These are phyloP conservation scores for Dorcus parallelipipedus DNA, from an alignment of 2,888 invertebrate species.

Conservation along the genomic window DNA sequence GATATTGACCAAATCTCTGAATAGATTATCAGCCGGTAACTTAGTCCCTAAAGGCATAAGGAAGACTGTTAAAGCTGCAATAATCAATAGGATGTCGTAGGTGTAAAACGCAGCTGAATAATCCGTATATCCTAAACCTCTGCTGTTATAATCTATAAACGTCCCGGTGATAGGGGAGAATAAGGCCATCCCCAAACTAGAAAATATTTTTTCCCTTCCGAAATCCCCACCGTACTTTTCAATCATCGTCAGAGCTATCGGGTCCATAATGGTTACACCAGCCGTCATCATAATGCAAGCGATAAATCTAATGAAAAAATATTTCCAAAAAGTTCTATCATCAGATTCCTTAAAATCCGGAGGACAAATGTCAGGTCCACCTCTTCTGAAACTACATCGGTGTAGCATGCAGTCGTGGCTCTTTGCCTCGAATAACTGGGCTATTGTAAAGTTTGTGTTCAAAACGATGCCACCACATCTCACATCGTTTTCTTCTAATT, in stretches of 20 bases:
- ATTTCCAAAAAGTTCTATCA: conserved; percentile 77
- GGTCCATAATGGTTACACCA: conserved; percentile 86
- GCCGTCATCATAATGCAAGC: conserved; percentile 80
- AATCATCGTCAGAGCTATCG: conserved; percentile 81
- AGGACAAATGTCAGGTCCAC: conserved; percentile 75
- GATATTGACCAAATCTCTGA: conserved; percentile 70
- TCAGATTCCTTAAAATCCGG: conserved; percentile 77
- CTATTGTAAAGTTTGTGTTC: conserved; percentile 63
- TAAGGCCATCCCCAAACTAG: conserved; percentile 78
- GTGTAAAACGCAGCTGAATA: conserved; percentile 87
- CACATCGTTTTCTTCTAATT: conserved; percentile 69
- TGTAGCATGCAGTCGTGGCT: conserved; percentile 74
- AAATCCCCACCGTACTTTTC: conserved; percentile 81
- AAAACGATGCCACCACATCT: conserved; percentile 72
- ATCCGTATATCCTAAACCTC: conserved; percentile 70
- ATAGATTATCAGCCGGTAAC: conserved; percentile 73
- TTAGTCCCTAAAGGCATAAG: conserved; percentile 77
- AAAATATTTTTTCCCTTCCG: conserved; percentile 75
- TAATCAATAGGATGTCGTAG: conserved; percentile 68
- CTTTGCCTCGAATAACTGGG: conserved; percentile 56
- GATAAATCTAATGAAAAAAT: conserved; percentile 74
- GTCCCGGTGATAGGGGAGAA: conserved; percentile 78
- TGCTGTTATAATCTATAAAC: conserved; percentile 69
- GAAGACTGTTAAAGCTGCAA: conserved; percentile 71
- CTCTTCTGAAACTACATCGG: conserved; percentile 70